phyloP scores from a whole-genome alignment of 2,113 vertebrate species.

The Ia io region DNA sequence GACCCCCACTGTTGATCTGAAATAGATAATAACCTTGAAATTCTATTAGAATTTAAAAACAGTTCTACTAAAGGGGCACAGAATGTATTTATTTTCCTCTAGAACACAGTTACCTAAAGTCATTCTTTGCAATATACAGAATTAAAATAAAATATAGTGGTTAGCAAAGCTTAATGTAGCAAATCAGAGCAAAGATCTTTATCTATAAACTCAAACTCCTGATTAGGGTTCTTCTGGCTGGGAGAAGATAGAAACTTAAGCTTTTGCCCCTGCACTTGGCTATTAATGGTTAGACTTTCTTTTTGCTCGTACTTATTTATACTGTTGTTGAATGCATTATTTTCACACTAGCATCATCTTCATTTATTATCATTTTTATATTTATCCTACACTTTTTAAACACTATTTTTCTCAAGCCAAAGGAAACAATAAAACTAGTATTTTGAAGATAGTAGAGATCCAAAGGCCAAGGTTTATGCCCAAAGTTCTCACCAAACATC shows the following conservation, averaged over 20 bases:
- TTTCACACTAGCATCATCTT: conserved; percentile 56
- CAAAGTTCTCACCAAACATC: conserved; percentile 74
- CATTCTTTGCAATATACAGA: conserved; percentile 75
- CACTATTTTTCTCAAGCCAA: conserved; percentile 45
- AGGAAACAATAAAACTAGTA: conserved; percentile 57
- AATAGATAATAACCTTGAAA: conserved; percentile 99
- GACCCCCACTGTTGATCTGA: conserved; percentile 94
- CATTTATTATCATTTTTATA: conserved; percentile 39
- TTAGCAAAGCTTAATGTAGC: conserved; percentile 70
- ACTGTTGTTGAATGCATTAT: conserved; percentile 53
- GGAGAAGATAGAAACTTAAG: conserved; percentile 20
- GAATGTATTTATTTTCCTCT: conserved; percentile 79
- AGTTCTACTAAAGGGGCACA: conserved; percentile 83
- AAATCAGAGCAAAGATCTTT: conserved; percentile 66
- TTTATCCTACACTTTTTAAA: conserved; percentile 54
- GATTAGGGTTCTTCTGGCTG: conserved; percentile 35
- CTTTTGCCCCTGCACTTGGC: not conserved
- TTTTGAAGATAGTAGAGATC: conserved; percentile 67
- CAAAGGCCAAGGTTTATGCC: conserved; percentile 55
- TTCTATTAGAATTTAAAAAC: conserved; percentile 97
- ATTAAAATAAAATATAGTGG: conserved; percentile 63
- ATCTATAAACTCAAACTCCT: conserved; percentile 38
- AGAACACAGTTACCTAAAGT: conserved; percentile 74
- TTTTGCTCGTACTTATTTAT: conserved; percentile 61
- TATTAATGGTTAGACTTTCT: conserved; percentile 45